Base-by-base conservation (phyloP, 2,113 vertebrate genomes). In the Picathartes gymnocephalus region DNA sequence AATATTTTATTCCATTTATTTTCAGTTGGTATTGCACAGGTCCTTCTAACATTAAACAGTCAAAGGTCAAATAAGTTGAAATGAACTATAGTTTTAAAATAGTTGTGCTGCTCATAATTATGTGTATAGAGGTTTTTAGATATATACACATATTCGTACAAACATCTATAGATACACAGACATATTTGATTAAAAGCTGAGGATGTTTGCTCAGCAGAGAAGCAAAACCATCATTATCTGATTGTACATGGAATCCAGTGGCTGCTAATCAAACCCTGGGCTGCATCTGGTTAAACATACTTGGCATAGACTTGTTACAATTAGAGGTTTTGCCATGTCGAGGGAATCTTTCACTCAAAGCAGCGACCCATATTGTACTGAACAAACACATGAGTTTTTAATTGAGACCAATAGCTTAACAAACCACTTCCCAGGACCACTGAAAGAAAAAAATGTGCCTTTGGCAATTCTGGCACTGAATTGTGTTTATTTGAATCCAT, bases 311-410 rank as follows among this genome's bases (percentile, higher is more conserved):
- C 96, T 98, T 97, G 97, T 98, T 98, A 98, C 98, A 98, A 97
- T 98, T 97, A 96, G 97, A 98, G 97, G 97, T 97, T 98, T 98
- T 98, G 97, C 98, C 98, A 97, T 98, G 98, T 98, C 98, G 98
- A 98, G 98, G 97, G 97, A 98, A 98, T 98, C 98, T 98, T 98
- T 98, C 98, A 98, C 97, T 98, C 98, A 98, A 97, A 97, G 98
- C 98, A 92, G 94, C 81, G 97, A 98, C 98, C 98, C 98, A 98
- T 98, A 97, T 97, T 98, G 97, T 97, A 94, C 97, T 98, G 98
- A 98, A 98, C 97, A 98, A 98, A 98, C 98, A 98, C 98, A 98
- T 98, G 98, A 98, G 98, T 98, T 99, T 99, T 98, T 98, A 98
- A 99, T 99, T 90, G 97, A 98, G 98, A 99, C 99, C 98, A 99